Evolutionary conservation across 2,888 invertebrate species (phyloP), one percentile per base, ranked within the genome.

Genomic region (Eubasilissa splendida): DNA sequence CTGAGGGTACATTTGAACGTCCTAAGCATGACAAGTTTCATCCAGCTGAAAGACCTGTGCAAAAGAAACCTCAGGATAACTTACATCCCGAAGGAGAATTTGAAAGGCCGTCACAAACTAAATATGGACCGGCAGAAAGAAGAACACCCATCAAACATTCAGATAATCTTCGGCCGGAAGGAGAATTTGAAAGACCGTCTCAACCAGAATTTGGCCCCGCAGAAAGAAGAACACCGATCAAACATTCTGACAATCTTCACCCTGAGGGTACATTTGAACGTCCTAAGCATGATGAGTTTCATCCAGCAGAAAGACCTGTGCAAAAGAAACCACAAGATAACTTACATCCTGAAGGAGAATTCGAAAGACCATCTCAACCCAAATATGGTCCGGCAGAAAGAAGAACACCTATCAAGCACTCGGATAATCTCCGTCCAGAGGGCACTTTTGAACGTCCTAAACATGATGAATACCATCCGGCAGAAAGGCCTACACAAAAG

Each of bases 121-220:
- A 86, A 81, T 88, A 88, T 86, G 85, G 85, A 58, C 87, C 88
- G 84, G 93, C 92, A 0, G 94, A 95, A 86, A 88, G 93, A 84
- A 91, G 91, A 31, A 87, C 92, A 66, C 89, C 93, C 8, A 89
- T 92, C 5, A 91, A 88, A 85, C 93, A 91, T 73, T 91, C 93
- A 85, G 95, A 95, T 86, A 93, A 93, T 85, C 85, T 93, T 0
- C 88, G 86, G 77, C 91, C 92, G 0, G 92, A 92, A 85, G 91
- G 92, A 0, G 90, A 91, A 2, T 89, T 91, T 79, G 86, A 88
- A 83, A 83, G 86, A 78, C 86, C 88, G 84, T 87, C 87, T 54
- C 88, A 87, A 33, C 86, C 88, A 2, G 84, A 87, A 76, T 88
- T 87, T 85, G 85, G 85, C 1, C 89, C 88, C 4, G 87, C 86